These are phyloP conservation scores for Sylvia borin DNA, from an alignment of 2,797 vertebrate species.

Conservation along the genomic window DNA sequence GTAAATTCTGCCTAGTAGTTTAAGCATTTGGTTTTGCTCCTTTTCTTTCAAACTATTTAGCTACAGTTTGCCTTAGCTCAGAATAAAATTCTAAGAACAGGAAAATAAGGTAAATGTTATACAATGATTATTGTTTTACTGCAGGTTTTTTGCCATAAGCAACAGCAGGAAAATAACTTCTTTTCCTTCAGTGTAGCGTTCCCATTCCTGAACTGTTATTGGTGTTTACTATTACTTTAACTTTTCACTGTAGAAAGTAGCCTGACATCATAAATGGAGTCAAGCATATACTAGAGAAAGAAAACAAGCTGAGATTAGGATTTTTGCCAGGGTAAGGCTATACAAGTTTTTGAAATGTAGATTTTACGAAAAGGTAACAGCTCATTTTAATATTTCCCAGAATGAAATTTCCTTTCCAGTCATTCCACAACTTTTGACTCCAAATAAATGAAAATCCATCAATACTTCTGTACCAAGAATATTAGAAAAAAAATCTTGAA, in stretches of 20 bases:
- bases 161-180: neutral
- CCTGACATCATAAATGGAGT: neutral
- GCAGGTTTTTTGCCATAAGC: neutral
- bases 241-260: neutral
- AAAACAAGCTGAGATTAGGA: neutral
- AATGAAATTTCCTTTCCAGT: neutral
- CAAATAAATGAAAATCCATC: neutral
- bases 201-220: neutral
- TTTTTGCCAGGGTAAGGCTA: neutral
- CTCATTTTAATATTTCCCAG: neutral
- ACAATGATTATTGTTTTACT: neutral
- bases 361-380: neutral
- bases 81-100: neutral
- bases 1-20: neutral
- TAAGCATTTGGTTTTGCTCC: neutral
- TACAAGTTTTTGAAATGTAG: rapidly evolving
- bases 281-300: neutral
- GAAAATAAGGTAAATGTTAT: neutral
- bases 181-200: neutral
- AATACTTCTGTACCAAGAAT: neutral
- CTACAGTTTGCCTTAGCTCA: neutral
- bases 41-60: neutral
- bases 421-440: neutral
- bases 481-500: neutral
- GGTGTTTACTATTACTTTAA: neutral